phyloP scores from a whole-genome alignment of 1,140 invertebrate species.

The Drosophila insularis region DNA sequence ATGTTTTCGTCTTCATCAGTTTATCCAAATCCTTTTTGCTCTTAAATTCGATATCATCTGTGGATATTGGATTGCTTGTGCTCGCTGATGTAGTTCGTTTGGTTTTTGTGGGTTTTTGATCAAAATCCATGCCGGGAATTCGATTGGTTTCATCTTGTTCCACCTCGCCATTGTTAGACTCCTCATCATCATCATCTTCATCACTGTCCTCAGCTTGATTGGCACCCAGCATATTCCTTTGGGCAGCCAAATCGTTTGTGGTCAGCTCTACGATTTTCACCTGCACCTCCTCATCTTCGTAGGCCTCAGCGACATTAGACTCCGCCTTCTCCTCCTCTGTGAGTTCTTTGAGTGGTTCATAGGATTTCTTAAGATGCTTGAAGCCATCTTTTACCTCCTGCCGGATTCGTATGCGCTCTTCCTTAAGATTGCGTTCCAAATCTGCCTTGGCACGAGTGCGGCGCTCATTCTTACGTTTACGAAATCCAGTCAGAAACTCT shows the following conservation, averaged over 20 bases:
- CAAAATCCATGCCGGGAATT: constrained; percentile 85
- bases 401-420: constrained; percentile 89
- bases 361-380: constrained; percentile 84
- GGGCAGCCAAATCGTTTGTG: constrained; percentile 85
- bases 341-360: constrained; percentile 86
- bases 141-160: constrained; percentile 79
- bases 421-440: constrained; percentile 87
- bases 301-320: constrained; percentile 83
- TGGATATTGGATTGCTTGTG: constrained; percentile 9
- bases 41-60: constrained; percentile 39
- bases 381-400: constrained; percentile 86
- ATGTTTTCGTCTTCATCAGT: constrained; percentile 86
- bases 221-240: constrained; percentile 87
- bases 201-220: constrained; percentile 85
- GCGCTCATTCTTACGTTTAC: constrained; percentile 88
- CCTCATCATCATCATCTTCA: constrained; percentile 74
- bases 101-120: constrained; percentile 57
- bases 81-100: constrained; percentile 18
- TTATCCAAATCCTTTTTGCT: constrained; percentile 87
- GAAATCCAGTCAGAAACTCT: constrained; percentile 90
- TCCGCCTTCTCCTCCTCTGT: constrained; percentile 86
- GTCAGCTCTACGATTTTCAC: constrained; percentile 89
- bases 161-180: constrained; percentile 78
- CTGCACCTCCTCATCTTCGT: constrained; percentile 88
- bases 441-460: constrained; percentile 88